Conservation (phyloP, 37 sponge, comb jelly and placozoan genomes). For the Ianthella basta region DNA sequence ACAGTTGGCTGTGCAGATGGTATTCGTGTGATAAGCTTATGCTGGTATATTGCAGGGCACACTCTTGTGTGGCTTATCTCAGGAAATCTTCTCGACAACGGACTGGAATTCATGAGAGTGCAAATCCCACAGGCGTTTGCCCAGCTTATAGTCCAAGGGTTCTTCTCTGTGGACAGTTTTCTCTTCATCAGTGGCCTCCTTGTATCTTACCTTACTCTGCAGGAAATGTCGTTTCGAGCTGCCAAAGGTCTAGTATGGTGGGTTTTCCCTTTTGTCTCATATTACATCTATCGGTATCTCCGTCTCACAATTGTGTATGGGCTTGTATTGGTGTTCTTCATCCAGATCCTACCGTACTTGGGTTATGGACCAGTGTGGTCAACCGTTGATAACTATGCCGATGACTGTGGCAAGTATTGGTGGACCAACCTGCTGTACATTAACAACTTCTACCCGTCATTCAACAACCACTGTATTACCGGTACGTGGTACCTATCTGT, state of each 20-base stretch:
- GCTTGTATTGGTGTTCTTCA: slow-evolving; percentile 66
- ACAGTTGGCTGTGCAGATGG: slow-evolving; percentile 79
- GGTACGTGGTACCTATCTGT: slow-evolving; percentile 91
- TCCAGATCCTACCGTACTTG: slow-evolving; percentile 51
- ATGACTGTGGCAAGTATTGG: slow-evolving; percentile 79
- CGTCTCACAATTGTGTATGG: slow-evolving; percentile 77
- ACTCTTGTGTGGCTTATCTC: slow-evolving; percentile 32
- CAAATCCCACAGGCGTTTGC: slow-evolving; percentile 26
- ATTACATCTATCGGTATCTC: slow-evolving; percentile 79
- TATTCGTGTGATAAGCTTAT: slow-evolving; percentile 78
- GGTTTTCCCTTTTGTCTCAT: slow-evolving; percentile 61
- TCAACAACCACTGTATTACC: slow-evolving; percentile 64
- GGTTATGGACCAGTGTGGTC: slow-evolving; percentile 54
- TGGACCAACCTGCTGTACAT: slow-evolving; percentile 93
- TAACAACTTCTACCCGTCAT: slow-evolving; percentile 87
- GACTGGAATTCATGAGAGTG: neutral
- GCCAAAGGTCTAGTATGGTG: slow-evolving; percentile 5
- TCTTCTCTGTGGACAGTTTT: slow-evolving; percentile 74
- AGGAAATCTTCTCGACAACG: neutral
- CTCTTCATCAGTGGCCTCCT: slow-evolving; percentile 82
- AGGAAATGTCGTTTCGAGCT: slow-evolving; percentile 49
- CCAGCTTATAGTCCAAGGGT: slow-evolving; percentile 59
- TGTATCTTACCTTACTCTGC: slow-evolving; percentile 58
- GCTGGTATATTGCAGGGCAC: slow-evolving; percentile 78
- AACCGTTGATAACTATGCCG: neutral